phyloP scores from a whole-genome alignment of 2,797 vertebrate species.

The Phataginus tricuspis region DNA sequence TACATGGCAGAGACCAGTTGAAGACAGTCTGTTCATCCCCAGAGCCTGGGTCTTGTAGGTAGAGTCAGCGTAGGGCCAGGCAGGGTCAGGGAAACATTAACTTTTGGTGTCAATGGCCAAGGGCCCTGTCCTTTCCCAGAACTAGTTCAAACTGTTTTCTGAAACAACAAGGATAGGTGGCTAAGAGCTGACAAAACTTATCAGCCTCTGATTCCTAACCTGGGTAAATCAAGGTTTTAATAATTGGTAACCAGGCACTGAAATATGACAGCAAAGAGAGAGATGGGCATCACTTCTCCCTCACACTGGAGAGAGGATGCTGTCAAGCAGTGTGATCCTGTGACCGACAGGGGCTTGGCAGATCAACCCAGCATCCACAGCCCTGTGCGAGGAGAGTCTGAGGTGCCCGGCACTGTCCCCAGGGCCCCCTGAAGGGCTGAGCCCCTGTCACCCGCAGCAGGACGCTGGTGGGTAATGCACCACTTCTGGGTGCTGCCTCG shows the following conservation, averaged over 20 bases:
- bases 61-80: neutral
- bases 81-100: neutral
- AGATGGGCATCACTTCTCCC: neutral
- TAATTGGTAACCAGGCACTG: neutral
- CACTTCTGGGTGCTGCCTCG: neutral
- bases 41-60: neutral
- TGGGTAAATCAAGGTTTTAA: neutral
- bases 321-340: neutral
- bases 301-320: neutral
- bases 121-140: neutral
- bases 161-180: neutral
- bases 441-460: too few species aligned
- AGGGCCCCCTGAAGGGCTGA: neutral
- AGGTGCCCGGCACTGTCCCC: too few species aligned
- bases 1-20: neutral
- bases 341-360: neutral
- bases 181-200: neutral
- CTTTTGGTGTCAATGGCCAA: neutral
- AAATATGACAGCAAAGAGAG: neutral
- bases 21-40: neutral
- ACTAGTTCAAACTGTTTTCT: neutral
- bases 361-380: neutral
- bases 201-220: neutral
- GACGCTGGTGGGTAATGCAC: fast-evolving
- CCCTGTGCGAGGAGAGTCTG: neutral